Base-by-base conservation (phyloP, 2,797 vertebrate genomes). In the Pogoniulus pusillus region DNA sequence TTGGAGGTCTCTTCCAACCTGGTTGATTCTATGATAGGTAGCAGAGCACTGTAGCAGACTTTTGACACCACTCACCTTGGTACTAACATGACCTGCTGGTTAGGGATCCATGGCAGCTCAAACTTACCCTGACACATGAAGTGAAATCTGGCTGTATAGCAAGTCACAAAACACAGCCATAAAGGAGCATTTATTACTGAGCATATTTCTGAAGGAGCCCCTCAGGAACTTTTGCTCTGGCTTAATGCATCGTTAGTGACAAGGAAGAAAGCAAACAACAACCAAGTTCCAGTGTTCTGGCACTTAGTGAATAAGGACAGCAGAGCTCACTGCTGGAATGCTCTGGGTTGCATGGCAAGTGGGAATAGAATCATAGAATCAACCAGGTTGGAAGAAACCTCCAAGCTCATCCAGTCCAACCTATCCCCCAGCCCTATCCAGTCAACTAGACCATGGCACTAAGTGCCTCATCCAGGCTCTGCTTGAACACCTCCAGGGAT, bases 221-320 rank as follows among this genome's bases (percentile, higher is more conserved):
- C 77, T 82, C 14, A n/a, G 81, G 60, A 71, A 63, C 62, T 70
- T 60, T 22, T 74, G 45, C 35, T 81, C 30, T 76, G 47, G 9
- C 39, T 66, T 84, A 69, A 62, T 39, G 12, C 18, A 4, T 27
- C 39, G 12, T 23, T 45, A 45, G 64, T 12, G 79, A 51, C 18
- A 58, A 72, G 34, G 35, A 55, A 41, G 53, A 74, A 29, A 59
- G 60, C 29, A 24, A 37, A 49, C 37, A 63, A 59, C 30, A 37
- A 2, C 34, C 10, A 10, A 1, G 0, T 49, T 30, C 35, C 43
- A 53, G 5, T 10, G n/a, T 37, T 39, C 9, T 1, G 29, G 53
- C 27, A 45, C 54, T 65, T 37, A 35, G 30, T 20, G 78, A 58
- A 20, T 22, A 39, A 59, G 19, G 39, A 37, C 9, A 58, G 53